phyloP scores from a whole-genome alignment of 2,113 vertebrate species.

The Pterocles orientalis region DNA sequence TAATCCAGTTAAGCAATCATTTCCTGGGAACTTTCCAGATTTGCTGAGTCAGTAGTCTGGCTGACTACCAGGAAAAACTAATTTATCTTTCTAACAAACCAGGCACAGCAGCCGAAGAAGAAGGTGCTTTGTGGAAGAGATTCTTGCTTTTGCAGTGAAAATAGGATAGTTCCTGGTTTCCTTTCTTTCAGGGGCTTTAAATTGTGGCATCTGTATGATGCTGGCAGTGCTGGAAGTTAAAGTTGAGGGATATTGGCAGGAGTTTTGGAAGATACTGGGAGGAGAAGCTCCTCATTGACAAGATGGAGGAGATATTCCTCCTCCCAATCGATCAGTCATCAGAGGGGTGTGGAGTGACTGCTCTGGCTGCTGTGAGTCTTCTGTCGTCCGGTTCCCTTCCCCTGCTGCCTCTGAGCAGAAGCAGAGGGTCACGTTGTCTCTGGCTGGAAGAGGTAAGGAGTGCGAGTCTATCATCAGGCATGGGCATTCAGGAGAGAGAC shows the following conservation, averaged over 20 bases:
- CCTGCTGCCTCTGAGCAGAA: neutral
- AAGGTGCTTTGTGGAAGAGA: neutral
- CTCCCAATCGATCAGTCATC: neutral
- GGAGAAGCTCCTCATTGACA: neutral
- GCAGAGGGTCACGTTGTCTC: neutral
- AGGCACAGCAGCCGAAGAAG: neutral
- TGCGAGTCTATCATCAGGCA: neutral
- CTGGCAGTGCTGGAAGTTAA: neutral
- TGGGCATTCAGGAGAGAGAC: neutral
- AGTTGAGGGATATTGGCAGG: neutral
- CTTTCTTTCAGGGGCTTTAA: neutral
- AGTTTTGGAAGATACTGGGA: neutral
- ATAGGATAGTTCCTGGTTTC: neutral
- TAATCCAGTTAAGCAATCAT: conserved; percentile 77
- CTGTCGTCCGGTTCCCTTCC: neutral
- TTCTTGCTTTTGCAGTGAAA: conserved; percentile 18
- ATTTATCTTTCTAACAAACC: conserved; percentile 49
- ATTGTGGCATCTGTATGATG: neutral
- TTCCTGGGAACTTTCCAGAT: conserved; percentile 77
- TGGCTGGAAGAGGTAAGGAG: neutral
- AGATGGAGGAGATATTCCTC: neutral
- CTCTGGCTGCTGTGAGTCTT: neutral
- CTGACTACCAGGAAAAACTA: conserved; percentile 59
- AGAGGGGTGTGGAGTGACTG: neutral
- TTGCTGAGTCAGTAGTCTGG: conserved; percentile 73